These are phyloP conservation scores for Myiagra hebetior DNA, from an alignment of 2,113 vertebrate genomes.

Conservation along the genomic window DNA sequence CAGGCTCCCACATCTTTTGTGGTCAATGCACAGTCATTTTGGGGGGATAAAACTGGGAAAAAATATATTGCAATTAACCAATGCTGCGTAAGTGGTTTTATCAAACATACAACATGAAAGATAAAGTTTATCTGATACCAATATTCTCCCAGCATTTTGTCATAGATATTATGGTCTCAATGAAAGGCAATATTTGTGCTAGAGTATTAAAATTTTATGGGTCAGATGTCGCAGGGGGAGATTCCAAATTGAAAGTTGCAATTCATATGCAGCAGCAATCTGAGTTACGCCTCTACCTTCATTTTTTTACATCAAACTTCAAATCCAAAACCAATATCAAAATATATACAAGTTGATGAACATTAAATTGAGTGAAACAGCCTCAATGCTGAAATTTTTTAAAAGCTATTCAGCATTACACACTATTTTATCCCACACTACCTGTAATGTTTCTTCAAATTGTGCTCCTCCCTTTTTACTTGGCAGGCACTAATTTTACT, in stretches of 20 bases:
- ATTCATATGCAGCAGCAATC: neutral
- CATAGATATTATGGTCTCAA: neutral
- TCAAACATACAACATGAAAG: neutral
- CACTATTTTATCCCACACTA: neutral
- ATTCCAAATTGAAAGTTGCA: neutral
- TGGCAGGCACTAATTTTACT: neutral
- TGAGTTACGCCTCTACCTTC: neutral
- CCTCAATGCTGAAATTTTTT: neutral
- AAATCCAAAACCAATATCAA: neutral
- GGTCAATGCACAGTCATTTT: neutral
- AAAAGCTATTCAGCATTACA: neutral
- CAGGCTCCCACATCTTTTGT: neutral
- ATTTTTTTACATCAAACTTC: neutral
- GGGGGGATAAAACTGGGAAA: neutral
- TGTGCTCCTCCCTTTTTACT: neutral
- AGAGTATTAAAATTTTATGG: neutral
- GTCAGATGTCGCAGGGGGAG: fast-evolving
- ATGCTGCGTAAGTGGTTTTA: neutral
- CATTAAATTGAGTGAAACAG: neutral
- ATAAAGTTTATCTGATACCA: neutral
- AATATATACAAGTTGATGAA: neutral
- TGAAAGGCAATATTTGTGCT: neutral
- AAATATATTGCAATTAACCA: neutral
- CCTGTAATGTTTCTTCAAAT: neutral
- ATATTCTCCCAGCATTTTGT: neutral